Base-by-base conservation (phyloP, 2,888 invertebrate genomes). In the Kryphioiulus occultus region DNA sequence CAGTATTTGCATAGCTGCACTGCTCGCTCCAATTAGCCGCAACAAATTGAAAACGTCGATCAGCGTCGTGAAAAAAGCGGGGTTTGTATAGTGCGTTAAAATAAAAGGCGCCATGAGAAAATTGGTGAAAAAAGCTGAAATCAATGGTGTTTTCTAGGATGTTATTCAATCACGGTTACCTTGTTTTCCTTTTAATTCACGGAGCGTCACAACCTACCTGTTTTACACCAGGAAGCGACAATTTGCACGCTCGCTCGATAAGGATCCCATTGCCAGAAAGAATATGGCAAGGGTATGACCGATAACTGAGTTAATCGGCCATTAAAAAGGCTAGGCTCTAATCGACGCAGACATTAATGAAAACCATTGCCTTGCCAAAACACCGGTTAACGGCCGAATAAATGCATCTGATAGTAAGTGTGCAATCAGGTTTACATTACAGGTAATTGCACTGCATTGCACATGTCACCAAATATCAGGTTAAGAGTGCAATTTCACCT, bases 1-100 rank as follows among this genome's bases (percentile, higher is more conserved):
- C 30, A 32, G 78, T 78, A 26, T 78, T 78, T 78, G 78, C 78
- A 78, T 78, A 30, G 78, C 30, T 78, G 78, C 30, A 78, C 78
- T 78, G 30, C 78, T 30, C 78, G 78, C 78, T 78, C 78, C 78
- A 78, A 78, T 78, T 78, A 78, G 26, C 26, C 78, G 78, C 78
- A 22, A 12, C 68, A 12, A 68, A 26, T 68, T 26, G 26, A 68
- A 68, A 68, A 68, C 59, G 19, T n/a, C 59, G 10, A 47, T 47
- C 47, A 47, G 19, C 59, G 59, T 9, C 19, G 17, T 47, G 47
- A 15, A 53, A 53, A 53, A 53, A 53, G 53, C 53, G n/a, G 26
- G 10, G 26, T 68, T 68, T 9, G 68, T n/a, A 26, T 26, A 26
- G 3, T 53, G 26, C 26, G 68, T 59, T n/a, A 68, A 68, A 26